phyloP scores from a whole-genome alignment of 2,888 invertebrate genomes.

The Thymelicus lineola region DNA sequence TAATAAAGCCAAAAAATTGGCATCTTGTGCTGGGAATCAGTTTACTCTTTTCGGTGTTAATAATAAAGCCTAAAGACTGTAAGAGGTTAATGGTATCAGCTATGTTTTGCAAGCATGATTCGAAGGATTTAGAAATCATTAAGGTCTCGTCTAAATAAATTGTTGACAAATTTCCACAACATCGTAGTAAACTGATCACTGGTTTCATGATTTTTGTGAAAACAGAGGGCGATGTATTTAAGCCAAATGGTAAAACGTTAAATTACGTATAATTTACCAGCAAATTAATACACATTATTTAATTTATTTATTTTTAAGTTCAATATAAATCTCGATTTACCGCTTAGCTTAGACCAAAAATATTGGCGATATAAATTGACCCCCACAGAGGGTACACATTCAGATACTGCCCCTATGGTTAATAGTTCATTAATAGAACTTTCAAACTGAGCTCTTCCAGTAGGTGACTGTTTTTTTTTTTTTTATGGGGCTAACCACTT shows the following conservation, averaged over 20 bases:
- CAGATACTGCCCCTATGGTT: slow-evolving; percentile 33
- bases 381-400: slow-evolving; percentile 30
- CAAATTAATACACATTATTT: slow-evolving; percentile 37
- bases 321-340: slow-evolving; percentile 33
- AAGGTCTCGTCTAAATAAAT: slow-evolving; percentile 10
- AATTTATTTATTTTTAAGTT: slow-evolving; percentile 35
- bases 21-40: background rate
- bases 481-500: no score
- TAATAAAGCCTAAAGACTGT: slow-evolving; percentile 1
- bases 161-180: slow-evolving; percentile 9
- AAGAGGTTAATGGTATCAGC: background rate
- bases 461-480: no score
- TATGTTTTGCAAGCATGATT: background rate
- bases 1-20: slow-evolving; percentile 40
- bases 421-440: background rate
- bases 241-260: slow-evolving; percentile 41
- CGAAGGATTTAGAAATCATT: background rate
- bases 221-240: no score
- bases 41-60: slow-evolving; percentile 6
- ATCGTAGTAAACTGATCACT: slow-evolving; percentile 30
- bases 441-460: no score
- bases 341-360: slow-evolving; percentile 37
- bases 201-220: slow-evolving; percentile 38
- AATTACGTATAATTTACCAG: slow-evolving; percentile 39
- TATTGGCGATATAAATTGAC: slow-evolving; percentile 36